Percentiles rank a stretch among this genome's conserved stretches.
Evolutionary conservation across 2,113 vertebrate species (phyloP).

Genomic region (Gadus chalcogrammus): DNA sequence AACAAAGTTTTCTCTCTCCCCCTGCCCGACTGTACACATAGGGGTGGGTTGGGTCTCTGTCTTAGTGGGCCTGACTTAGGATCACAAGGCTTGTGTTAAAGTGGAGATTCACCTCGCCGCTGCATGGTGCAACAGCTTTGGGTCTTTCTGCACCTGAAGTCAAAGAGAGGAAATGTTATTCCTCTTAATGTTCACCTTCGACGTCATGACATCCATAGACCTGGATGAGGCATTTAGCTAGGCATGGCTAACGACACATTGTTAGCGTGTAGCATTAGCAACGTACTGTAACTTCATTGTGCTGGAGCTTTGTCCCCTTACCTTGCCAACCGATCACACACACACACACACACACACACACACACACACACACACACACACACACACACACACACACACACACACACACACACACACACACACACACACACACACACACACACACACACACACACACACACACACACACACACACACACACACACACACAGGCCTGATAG

Average conservation of each 20-base stretch:
- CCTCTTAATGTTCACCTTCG: too few species aligned
- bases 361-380: slow-evolving; percentile 1
- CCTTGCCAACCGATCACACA: too few species aligned
- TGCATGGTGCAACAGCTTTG: neutral
- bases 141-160: neutral
- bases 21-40: neutral
- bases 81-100: slow-evolving; percentile 24
- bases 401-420: neutral
- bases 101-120: too few species aligned
- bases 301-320: too few species aligned
- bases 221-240: neutral
- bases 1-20: slow-evolving; percentile 26
- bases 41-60: slow-evolving; percentile 33
- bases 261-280: too few species aligned
- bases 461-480: neutral
- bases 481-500: slow-evolving; percentile 12
- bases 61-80: neutral
- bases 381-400: neutral
- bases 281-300: too few species aligned
- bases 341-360: neutral
- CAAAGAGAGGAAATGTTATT: neutral
- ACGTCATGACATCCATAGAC: neutral
- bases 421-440: neutral
- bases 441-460: neutral
- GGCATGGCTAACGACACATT: neutral